phyloP scores from a whole-genome alignment of 2,888 invertebrate species.

The Suillia variegata region DNA sequence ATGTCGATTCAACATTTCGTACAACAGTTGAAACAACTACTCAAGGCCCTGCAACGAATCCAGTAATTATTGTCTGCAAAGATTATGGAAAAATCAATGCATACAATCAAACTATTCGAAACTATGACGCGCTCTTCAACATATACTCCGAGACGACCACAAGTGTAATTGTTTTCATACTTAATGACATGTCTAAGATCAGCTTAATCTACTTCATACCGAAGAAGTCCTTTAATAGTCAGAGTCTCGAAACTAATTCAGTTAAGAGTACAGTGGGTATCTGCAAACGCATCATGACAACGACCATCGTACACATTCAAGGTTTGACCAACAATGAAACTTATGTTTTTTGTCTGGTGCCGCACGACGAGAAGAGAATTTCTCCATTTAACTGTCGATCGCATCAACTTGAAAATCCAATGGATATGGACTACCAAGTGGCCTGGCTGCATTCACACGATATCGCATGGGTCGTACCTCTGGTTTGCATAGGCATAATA shows the following conservation, averaged over 20 bases:
- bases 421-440: too few relatives aligned
- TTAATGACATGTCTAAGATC: neutral
- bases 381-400: conserved; percentile 46
- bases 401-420: conserved; percentile 14
- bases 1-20: neutral
- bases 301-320: neutral
- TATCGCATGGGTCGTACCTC: conserved; percentile 27
- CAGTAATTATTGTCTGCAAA: too few relatives aligned
- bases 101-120: neutral
- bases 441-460: conserved; percentile 39
- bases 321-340: conserved; percentile 26
- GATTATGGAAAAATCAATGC: neutral
- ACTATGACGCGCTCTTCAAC: conserved; percentile 16
- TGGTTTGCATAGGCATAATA: conserved; percentile 32
- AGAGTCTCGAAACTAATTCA: too few relatives aligned
- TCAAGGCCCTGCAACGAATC: neutral
- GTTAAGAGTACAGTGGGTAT: too few relatives aligned
- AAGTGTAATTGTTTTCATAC: conserved; percentile 3
- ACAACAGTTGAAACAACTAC: conserved; percentile 3
- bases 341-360: conserved; percentile 43
- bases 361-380: conserved; percentile 13
- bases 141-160: conserved; percentile 4
- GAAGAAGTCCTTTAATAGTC: too few relatives aligned
- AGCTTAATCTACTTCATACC: conserved; percentile 15
- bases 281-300: too few relatives aligned